These are phyloP conservation scores for Camelus bactrianus DNA, from an alignment of 2,113 vertebrate genomes.

Conservation along the genomic window DNA sequence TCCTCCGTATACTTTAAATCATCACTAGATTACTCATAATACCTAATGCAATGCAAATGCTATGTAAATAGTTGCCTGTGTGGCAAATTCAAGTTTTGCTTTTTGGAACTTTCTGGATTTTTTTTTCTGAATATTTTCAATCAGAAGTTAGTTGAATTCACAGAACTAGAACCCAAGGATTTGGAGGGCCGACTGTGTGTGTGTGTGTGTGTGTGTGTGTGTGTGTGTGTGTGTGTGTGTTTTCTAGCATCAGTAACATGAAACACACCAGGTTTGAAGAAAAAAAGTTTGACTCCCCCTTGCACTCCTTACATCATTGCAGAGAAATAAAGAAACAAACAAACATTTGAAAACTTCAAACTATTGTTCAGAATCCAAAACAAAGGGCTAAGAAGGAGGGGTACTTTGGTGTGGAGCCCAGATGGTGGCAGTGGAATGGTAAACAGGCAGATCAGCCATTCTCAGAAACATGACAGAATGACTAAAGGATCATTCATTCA, in stretches of 20 bases:
- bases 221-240: neutral
- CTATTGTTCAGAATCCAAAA: neutral
- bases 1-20: neutral
- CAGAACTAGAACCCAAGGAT: neutral
- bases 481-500: neutral
- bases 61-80: neutral
- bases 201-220: too few relatives aligned
- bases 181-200: neutral
- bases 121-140: neutral
- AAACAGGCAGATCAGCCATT: neutral
- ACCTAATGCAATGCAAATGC: neutral
- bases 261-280: neutral
- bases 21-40: neutral
- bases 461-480: neutral
- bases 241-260: neutral
- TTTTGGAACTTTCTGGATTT: neutral
- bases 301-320: neutral
- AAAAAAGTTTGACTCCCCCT: constrained; percentile 8
- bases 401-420: neutral
- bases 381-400: neutral
- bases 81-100: neutral
- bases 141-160: too few relatives aligned
- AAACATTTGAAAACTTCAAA: neutral
- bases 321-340: neutral
- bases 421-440: neutral